Conservation (phyloP, 2,888 invertebrate species). For the Drosophila borealis region DNA sequence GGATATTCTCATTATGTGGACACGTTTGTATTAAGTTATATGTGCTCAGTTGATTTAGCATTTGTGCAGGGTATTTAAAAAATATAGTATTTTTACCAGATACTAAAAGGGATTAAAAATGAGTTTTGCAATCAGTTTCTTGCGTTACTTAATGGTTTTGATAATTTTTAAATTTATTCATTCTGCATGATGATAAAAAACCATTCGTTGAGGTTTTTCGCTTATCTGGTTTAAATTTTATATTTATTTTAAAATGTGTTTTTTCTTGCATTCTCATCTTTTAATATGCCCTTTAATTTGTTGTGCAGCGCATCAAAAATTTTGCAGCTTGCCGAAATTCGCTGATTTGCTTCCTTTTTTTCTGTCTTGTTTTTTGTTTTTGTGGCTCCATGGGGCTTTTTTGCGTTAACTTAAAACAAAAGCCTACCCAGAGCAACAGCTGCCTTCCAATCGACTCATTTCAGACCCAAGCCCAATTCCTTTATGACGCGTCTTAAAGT, state of each 20-base stretch:
- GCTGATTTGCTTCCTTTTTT: slow-evolving; percentile 22
- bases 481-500: slow-evolving; percentile 52
- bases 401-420: slow-evolving; percentile 35
- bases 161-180: too few relatives aligned
- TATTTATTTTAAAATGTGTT: not conserved
- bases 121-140: not conserved
- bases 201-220: too few relatives aligned
- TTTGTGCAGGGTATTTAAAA: too few relatives aligned
- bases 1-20: slow-evolving; percentile 26
- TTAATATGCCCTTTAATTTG: slow-evolving; percentile 4
- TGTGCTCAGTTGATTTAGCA: not conserved
- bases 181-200: too few relatives aligned
- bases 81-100: not conserved
- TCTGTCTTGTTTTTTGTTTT: slow-evolving; percentile 12
- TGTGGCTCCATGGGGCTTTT: slow-evolving; percentile 39
- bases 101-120: not conserved
- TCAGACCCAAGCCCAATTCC: slow-evolving; percentile 42
- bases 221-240: not conserved
- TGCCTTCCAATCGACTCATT: slow-evolving; percentile 62
- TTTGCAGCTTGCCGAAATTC: slow-evolving; percentile 59
- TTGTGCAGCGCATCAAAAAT: slow-evolving; percentile 27
- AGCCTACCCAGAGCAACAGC: slow-evolving; percentile 57
- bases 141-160: not conserved
- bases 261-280: not conserved
- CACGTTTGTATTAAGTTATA: slow-evolving; percentile 16